Conservation (phyloP, 2,797 vertebrate genomes). For the Coluber constrictor region DNA sequence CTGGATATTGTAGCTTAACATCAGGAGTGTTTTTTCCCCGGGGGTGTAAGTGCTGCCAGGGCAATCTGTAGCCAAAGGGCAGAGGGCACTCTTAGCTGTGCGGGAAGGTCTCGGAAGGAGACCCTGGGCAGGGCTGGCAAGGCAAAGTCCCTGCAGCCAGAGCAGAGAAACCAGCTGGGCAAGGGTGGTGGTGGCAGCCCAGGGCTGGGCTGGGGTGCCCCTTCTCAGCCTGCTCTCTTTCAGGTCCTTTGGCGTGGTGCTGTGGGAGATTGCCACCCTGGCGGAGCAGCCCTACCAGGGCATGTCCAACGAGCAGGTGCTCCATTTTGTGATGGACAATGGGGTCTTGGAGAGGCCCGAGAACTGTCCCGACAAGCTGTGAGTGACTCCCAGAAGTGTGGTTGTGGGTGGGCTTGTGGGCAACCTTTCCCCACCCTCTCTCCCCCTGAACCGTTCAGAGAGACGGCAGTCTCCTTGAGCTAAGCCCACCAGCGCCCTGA, state of each 20-base stretch:
- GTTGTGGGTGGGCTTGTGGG: background rate
- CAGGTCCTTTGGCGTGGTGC: constrained; percentile 79
- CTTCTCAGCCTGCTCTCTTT: background rate
- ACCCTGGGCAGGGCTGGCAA: background rate
- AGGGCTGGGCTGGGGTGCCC: background rate
- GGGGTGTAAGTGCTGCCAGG: background rate
- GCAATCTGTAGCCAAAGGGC: background rate
- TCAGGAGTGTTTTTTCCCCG: background rate
- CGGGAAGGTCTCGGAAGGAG: background rate
- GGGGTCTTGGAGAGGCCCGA: constrained; percentile 70
- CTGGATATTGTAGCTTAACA: rapidly evolving
- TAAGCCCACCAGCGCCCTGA: background rate
- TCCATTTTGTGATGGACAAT: constrained; percentile 75
- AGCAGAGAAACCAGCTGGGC: background rate
- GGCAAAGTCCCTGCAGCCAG: background rate
- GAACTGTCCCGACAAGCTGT: constrained; percentile 71
- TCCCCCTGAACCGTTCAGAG: background rate
- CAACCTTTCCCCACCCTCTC: background rate
- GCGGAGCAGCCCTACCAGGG: constrained; percentile 81
- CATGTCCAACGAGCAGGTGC: constrained; percentile 78
- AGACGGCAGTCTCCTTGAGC: background rate
- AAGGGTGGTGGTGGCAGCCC: background rate
- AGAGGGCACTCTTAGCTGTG: background rate
- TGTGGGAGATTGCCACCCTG: constrained; percentile 77
- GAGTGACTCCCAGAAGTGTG: constrained; percentile 44